Evolutionary conservation across 2,888 invertebrate species (phyloP).

Genomic region (Drosophila rellima): DNA sequence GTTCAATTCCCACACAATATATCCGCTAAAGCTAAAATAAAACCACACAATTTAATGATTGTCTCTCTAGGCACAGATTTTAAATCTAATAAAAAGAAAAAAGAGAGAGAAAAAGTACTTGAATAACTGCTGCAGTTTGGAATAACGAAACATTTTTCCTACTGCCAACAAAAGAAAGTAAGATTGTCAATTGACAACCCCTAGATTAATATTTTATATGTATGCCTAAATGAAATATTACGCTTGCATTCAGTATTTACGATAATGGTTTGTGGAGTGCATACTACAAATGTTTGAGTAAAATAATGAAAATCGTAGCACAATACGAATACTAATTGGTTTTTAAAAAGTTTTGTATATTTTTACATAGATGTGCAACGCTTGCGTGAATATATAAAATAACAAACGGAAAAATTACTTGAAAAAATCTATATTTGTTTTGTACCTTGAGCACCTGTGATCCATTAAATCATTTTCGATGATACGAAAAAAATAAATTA

Average conservation of each 20-base stretch:
- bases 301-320: conserved; percentile 16
- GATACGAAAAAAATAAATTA: conserved; percentile 54
- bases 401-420: conserved; percentile 13
- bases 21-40: no score
- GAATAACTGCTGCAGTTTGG: no score
- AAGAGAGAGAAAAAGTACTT: no score
- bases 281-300: conserved; percentile 12
- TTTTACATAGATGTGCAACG: conserved; percentile 27
- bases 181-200: not conserved
- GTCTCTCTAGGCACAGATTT: no score
- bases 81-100: no score
- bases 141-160: no score
- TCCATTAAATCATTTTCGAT: conserved; percentile 72
- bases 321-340: conserved; percentile 11
- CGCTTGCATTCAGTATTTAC: not conserved
- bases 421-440: conserved; percentile 46
- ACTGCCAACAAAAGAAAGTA: no score
- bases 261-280: not conserved
- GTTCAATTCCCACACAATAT: no score
- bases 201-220: no score
- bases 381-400: conserved; percentile 20
- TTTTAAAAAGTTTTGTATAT: conserved; percentile 9
- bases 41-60: no score
- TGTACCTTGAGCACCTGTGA: conserved; percentile 85
- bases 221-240: not conserved